phyloP scores from a whole-genome alignment of 1,140 invertebrate species.

The Drosophila obscura region DNA sequence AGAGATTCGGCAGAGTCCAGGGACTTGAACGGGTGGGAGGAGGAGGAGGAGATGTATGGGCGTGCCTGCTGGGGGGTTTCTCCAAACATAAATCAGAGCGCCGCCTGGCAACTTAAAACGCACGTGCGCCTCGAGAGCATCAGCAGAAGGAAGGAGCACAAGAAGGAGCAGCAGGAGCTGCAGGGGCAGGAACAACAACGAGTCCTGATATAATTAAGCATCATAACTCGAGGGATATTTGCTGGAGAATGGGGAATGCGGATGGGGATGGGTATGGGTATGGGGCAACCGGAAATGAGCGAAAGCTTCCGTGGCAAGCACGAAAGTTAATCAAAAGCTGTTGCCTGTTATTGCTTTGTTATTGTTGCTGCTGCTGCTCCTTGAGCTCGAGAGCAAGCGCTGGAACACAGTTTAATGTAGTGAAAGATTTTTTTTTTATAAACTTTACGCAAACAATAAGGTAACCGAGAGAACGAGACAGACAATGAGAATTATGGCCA shows the following conservation, averaged over 20 bases:
- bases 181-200: neutral
- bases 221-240: constrained; percentile 68
- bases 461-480: constrained; percentile 1
- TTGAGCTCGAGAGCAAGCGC: too few relatives aligned
- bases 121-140: constrained; percentile 42
- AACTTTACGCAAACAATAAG: constrained; percentile 47
- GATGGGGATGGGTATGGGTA: neutral
- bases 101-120: constrained; percentile 60
- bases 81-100: constrained; percentile 52
- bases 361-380: constrained; percentile 27
- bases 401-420: constrained; percentile 60
- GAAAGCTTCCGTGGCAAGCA: constrained; percentile 32
- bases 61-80: constrained; percentile 4
- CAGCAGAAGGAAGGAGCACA: too few relatives aligned
- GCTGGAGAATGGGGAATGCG: constrained; percentile 27
- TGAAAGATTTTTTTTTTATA: constrained; percentile 57
- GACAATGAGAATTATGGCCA: constrained; percentile 4
- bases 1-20: constrained; percentile 8
- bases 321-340: constrained; percentile 61
- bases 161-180: neutral
- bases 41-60: neutral
- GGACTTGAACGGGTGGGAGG: neutral
- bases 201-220: constrained; percentile 66
- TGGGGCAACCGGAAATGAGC: constrained; percentile 55
- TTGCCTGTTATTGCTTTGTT: constrained; percentile 22